These are phyloP conservation scores for Eristalis arbustorum DNA, from an alignment of 2,888 invertebrate genomes.

Conservation along the genomic window DNA sequence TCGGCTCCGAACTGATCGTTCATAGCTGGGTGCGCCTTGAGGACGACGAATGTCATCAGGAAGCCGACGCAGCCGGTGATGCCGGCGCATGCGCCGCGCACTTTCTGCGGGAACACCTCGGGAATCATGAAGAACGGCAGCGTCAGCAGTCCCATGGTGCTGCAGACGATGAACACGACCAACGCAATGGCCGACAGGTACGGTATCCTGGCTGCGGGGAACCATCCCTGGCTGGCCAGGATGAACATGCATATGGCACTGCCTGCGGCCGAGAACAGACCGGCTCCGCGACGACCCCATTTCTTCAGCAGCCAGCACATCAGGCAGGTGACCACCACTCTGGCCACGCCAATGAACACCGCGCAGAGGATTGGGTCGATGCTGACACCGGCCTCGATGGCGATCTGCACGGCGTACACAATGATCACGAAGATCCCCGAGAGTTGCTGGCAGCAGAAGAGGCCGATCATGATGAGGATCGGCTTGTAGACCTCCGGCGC, in stretches of 20 bases:
- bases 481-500: conserved; percentile 79
- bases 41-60: conserved; percentile 84
- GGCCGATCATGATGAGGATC: conserved; percentile 81
- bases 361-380: conserved; percentile 86
- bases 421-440: conserved; percentile 87
- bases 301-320: conserved; percentile 84
- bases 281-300: conserved; percentile 84
- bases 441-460: conserved; percentile 86
- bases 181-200: conserved; percentile 76
- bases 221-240: conserved; percentile 81
- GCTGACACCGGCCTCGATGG: conserved; percentile 83
- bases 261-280: conserved; percentile 84
- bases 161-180: conserved; percentile 80
- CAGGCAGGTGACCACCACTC: conserved; percentile 83
- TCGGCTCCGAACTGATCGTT: conserved; percentile 82
- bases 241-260: conserved; percentile 84
- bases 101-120: conserved; percentile 85
- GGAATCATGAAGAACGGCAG: conserved; percentile 89
- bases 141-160: conserved; percentile 82
- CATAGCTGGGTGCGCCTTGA: conserved; percentile 85
- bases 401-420: conserved; percentile 86
- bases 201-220: conserved; percentile 73
- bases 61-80: conserved; percentile 85
- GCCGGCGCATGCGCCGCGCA: conserved; percentile 85
- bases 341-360: conserved; percentile 84